These are phyloP conservation scores for Lepidonotus clava DNA, from an alignment of 2,888 invertebrate genomes.

Conservation along the genomic window DNA sequence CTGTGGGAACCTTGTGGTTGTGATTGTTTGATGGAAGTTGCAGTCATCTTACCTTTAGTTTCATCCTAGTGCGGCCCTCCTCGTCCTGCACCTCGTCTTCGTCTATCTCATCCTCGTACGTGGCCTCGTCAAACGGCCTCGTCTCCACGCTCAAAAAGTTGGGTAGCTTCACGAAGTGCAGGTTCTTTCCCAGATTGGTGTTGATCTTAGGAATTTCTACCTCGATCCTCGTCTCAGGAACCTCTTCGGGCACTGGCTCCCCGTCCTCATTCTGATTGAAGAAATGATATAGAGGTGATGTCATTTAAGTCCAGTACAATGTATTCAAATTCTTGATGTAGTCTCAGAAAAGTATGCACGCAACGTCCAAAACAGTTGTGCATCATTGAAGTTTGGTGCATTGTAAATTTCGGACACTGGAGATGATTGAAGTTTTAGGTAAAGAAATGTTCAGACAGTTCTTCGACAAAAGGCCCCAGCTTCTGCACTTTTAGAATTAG, in stretches of 20 bases:
- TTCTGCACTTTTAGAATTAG: too few species aligned
- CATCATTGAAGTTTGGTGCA: too few species aligned
- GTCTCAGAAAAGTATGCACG: background rate
- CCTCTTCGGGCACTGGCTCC: slow-evolving; percentile 84
- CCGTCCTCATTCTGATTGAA: slow-evolving; percentile 70
- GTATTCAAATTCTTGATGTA: background rate
- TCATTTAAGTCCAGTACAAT: background rate
- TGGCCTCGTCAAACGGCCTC: slow-evolving; percentile 94
- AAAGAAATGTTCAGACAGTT: too few species aligned
- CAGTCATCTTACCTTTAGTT: slow-evolving; percentile 81
- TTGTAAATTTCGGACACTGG: too few species aligned
- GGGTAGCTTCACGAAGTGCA: slow-evolving; percentile 97
- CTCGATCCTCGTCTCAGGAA: slow-evolving; percentile 96
- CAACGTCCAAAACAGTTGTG: background rate
- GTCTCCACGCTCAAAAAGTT: slow-evolving; percentile 99
- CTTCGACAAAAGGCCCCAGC: too few species aligned
- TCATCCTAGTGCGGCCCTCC: slow-evolving; percentile 92
- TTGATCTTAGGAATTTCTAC: slow-evolving; percentile 92
- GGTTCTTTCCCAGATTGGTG: slow-evolving; percentile 88
- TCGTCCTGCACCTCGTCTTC: slow-evolving; percentile 99
- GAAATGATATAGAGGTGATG: slow-evolving; percentile 1
- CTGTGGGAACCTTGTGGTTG: too few species aligned
- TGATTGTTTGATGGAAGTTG: too few species aligned
- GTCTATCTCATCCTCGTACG: slow-evolving; percentile 99
- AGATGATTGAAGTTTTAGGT: too few species aligned